Base-by-base conservation (phyloP, 2,888 invertebrate genomes). In the Pycnomerus fuliginosus region DNA sequence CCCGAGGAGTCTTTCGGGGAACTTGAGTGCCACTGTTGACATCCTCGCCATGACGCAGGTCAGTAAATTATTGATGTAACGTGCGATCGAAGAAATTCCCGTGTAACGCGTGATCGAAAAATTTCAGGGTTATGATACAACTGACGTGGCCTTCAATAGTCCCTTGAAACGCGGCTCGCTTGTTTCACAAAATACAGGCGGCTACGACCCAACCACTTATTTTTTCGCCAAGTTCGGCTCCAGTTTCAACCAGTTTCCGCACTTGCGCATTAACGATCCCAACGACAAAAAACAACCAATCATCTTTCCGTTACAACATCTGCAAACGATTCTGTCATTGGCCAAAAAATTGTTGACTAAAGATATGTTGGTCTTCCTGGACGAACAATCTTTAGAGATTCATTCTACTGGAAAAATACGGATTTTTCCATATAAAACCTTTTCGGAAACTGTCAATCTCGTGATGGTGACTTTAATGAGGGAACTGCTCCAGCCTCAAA, bases 171-270 rank as follows among this genome's bases (percentile, higher is more conserved):
- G 57, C 10, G 59, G 60, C 5, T 60, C 62, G n/a, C 38, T 59
- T 2, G 55, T 56, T 11, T 53, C 57, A 14, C 60, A 62, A 25
- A 58, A 49, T 35, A 12, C 10, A 3, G 11, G 47, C 3, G 45
- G 48, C 5, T 88, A 87, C 52, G 89, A 92, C 72, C 85, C 90
- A 0, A 83, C 85, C 0, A 85, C 85, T 0, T 87, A 91, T 67
- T 95, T 93, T 72, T 96, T 96, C 64, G 83, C 87, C 42, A 89
- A 90, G 62, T 91, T 90, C 65, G 96, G 95, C 4, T 93, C 95
- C 0, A 91, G 90, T 69, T 96, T 95, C 66, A 90, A 90, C 71
- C 90, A 91, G 69, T 89, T 90, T 60, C 87, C 89, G 0, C 85
- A 89, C 52, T 84, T 90, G 82, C 77, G 87, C 52, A 84, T 86